Evolutionary conservation across 2,888 invertebrate genomes (phyloP).

Genomic region (Biston betularia): DNA sequence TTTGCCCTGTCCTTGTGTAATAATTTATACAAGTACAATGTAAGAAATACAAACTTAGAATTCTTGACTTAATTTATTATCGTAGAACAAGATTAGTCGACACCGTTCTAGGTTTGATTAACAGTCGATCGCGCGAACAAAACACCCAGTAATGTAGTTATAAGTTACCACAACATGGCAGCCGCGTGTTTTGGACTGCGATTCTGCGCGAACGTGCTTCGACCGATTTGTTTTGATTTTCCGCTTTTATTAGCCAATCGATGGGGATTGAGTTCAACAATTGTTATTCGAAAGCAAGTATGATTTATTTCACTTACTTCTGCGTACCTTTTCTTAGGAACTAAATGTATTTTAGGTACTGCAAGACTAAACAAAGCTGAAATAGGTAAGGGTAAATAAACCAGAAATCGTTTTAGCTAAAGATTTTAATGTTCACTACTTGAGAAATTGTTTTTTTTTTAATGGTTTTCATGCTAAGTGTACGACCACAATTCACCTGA

Average conservation of each 20-base stretch:
- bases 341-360: neutral
- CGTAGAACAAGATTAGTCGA: neutral
- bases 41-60: neutral
- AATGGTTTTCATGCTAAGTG: no score
- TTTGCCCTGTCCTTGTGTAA: no score
- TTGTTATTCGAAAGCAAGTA: constrained; percentile 15
- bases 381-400: neutral
- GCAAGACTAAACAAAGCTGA: neutral
- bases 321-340: constrained; percentile 1
- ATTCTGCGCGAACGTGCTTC: constrained; percentile 22
- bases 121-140: neutral
- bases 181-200: constrained; percentile 14
- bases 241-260: constrained; percentile 20
- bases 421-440: no score
- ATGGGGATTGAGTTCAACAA: constrained; percentile 4
- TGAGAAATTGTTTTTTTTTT: no score
- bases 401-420: no score
- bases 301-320: constrained; percentile 12
- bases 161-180: neutral
- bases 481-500: no score
- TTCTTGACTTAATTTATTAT: neutral
- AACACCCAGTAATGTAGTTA: constrained; percentile 11
- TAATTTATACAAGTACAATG: no score
- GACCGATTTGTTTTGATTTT: constrained; percentile 16
- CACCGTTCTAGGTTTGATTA: neutral